Percentiles rank a stretch among this genome's conserved stretches.
Conservation (phyloP, 2,113 vertebrate genomes). For the Ammodytes dubius region DNA sequence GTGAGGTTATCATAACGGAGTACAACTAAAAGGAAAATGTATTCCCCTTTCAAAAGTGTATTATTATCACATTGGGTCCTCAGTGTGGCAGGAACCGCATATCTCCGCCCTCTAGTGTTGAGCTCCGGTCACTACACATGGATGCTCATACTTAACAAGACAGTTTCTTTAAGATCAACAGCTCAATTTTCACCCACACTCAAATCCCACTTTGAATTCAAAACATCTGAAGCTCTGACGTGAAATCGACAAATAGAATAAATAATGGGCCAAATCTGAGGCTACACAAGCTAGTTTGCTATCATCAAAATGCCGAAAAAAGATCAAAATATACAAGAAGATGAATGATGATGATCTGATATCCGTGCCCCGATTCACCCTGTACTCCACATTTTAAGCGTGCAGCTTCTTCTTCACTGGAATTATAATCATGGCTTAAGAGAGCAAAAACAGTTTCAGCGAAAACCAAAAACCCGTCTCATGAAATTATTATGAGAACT, state of each 20-base stretch:
- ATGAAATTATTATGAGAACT: conserved; percentile 32
- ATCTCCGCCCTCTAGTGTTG: conserved; percentile 53
- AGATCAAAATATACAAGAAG: not conserved
- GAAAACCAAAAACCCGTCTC: not conserved
- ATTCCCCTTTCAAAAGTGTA: not conserved
- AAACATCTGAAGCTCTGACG: conserved; percentile 5
- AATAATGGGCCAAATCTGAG: not conserved
- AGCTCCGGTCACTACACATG: conserved; percentile 5
- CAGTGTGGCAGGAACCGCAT: not conserved
- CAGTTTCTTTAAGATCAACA: not conserved
- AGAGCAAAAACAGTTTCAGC: not conserved
- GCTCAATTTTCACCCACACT: not conserved
- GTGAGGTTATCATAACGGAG: too few relatives aligned
- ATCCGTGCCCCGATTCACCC: not conserved
- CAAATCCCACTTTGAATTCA: not conserved
- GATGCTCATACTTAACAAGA: not conserved
- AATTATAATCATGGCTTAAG: not conserved
- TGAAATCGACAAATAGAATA: not conserved
- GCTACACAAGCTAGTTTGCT: not conserved
- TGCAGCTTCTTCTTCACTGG: not conserved
- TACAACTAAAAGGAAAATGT: not conserved
- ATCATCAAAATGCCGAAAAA: not conserved
- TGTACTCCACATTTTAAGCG: not conserved
- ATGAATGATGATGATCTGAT: not conserved
- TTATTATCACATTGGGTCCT: not conserved